Conservation (phyloP, 2,797 vertebrate species). For the Pterois miles region DNA sequence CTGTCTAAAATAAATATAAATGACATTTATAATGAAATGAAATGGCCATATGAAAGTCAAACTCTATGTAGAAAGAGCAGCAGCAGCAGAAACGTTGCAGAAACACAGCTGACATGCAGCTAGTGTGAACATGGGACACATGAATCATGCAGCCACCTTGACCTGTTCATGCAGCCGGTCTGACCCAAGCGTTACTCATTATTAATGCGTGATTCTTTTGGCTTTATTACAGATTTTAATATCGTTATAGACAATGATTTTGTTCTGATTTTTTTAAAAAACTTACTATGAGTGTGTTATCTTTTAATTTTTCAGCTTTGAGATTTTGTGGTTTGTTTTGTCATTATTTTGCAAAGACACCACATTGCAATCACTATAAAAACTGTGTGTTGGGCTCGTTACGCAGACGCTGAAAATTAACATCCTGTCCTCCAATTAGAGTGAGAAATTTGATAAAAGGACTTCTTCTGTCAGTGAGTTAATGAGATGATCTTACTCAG, state of each 20-base stretch:
- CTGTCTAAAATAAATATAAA: no score
- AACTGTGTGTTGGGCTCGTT: slow-evolving; percentile 26
- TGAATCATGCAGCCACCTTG: no score
- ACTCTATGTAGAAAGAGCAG: no score
- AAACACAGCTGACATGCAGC: no score
- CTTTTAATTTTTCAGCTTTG: neutral
- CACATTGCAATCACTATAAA: slow-evolving; percentile 23
- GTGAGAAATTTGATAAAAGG: slow-evolving; percentile 72
- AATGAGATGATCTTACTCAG: slow-evolving; percentile 79
- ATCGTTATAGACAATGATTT: neutral
- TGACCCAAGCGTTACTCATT: neutral
- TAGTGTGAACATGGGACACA: no score
- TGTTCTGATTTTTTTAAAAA: neutral
- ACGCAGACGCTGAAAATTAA: slow-evolving; percentile 57
- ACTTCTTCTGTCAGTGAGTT: slow-evolving; percentile 77
- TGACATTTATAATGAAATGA: no score
- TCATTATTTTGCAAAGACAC: slow-evolving; percentile 32
- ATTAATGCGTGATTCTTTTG: neutral
- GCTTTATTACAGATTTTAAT: neutral
- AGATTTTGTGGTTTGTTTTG: slow-evolving; percentile 26
- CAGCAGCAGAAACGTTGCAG: no score
- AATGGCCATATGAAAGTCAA: no score
- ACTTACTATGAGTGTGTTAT: neutral
- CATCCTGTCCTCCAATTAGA: slow-evolving; percentile 70
- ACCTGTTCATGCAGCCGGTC: no score